phyloP scores from a whole-genome alignment of 2,797 vertebrate species.

The Monodelphis domestica region DNA sequence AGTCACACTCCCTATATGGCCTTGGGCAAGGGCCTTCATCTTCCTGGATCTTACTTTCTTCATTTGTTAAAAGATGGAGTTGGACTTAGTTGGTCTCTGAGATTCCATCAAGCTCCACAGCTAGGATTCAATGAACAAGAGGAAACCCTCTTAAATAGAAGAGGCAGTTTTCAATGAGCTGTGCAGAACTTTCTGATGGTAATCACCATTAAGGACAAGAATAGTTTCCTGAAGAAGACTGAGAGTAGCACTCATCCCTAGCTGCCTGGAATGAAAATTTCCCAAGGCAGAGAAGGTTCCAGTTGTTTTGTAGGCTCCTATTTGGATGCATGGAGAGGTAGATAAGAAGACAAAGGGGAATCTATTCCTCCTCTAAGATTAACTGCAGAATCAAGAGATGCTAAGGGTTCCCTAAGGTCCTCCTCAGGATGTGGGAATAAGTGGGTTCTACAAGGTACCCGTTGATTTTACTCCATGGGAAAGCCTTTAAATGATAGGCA shows the following conservation, averaged over 20 bases:
- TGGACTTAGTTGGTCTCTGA: background rate
- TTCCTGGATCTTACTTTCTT: background rate
- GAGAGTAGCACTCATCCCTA: background rate
- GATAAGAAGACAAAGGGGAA: background rate
- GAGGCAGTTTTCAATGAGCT: background rate
- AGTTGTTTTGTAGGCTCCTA: background rate
- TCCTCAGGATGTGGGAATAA: background rate
- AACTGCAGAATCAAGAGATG: background rate
- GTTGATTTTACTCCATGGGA: background rate
- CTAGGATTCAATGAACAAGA: background rate
- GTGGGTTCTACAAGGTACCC: background rate
- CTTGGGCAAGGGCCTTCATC: background rate
- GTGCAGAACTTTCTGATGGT: background rate
- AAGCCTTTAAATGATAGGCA: background rate
- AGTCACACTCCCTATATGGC: background rate
- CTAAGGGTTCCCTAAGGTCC: background rate
- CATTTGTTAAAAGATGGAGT: background rate
- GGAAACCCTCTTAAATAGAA: background rate
- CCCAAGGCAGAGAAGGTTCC: background rate
- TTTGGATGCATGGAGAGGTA: background rate
- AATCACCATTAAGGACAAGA: background rate
- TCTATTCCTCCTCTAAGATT: background rate
- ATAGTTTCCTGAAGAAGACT: background rate
- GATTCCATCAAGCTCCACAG: background rate
- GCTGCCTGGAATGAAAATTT: background rate